A percentile compares a stretch with the other conserved stretches of the same genome.
Evolutionary conservation across 2,888 invertebrate species (phyloP).

Genomic region (Nomada hirtipes): DNA sequence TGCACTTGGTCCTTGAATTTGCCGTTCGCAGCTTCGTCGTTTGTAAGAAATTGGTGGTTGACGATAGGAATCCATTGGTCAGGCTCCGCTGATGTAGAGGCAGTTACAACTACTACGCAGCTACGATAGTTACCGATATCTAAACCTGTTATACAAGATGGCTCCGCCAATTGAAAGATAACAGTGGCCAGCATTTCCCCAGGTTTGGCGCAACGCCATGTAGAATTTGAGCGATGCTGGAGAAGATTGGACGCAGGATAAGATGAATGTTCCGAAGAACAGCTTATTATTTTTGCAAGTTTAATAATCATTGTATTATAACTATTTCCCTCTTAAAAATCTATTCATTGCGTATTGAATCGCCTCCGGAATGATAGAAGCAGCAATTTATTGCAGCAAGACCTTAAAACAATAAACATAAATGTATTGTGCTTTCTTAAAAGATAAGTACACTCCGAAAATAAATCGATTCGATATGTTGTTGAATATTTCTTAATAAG

Average conservation of each 20-base stretch:
- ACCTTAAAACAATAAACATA: no score
- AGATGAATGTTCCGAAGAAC: conserved; percentile 80
- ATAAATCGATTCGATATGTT: no score
- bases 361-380: neutral
- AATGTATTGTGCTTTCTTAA: no score
- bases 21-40: conserved; percentile 79
- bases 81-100: conserved; percentile 77
- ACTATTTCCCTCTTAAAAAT: neutral
- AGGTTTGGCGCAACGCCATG: conserved; percentile 81
- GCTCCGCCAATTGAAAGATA: conserved; percentile 77
- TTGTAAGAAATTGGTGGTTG: conserved; percentile 80
- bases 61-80: conserved; percentile 80
- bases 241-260: conserved; percentile 80
- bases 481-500: no score
- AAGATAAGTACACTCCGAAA: no score
- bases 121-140: conserved; percentile 81
- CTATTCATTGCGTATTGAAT: neutral
- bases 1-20: conserved; percentile 81
- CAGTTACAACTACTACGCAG: conserved; percentile 80
- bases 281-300: conserved; percentile 78
- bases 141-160: conserved; percentile 78
- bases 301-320: conserved; percentile 78
- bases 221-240: conserved; percentile 71
- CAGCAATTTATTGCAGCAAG: neutral
- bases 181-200: conserved; percentile 78